A percentile compares a stretch with the other conserved stretches of the same genome.
phyloP scores from a whole-genome alignment of 2,113 vertebrate genomes.

The Caracal caracal region DNA sequence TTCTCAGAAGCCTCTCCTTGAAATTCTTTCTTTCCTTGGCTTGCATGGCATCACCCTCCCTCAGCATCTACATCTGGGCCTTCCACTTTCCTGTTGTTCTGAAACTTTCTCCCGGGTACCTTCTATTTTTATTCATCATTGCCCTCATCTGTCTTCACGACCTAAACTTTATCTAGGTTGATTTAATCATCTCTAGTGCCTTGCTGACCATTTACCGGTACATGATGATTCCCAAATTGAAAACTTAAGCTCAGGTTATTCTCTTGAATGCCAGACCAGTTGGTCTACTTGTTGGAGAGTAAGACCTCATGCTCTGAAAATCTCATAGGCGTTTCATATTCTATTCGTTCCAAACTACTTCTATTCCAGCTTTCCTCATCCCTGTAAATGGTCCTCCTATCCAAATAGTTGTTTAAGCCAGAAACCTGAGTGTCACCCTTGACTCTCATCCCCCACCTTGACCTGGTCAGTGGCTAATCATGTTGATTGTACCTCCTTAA shows the following conservation, averaged over 20 bases:
- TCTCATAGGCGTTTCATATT: not conserved
- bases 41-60: accelerated
- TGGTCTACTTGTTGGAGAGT: not conserved
- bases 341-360: not conserved
- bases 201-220: not conserved
- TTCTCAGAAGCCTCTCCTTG: not conserved
- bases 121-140: not conserved
- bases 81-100: not conserved
- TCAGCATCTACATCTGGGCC: not conserved
- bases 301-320: not conserved
- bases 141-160: not conserved
- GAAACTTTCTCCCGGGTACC: not conserved
- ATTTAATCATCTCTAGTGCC: not conserved
- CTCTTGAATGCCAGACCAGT: not conserved
- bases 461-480: not conserved
- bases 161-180: not conserved
- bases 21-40: not conserved
- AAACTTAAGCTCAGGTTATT: not conserved
- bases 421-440: not conserved
- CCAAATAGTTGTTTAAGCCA: not conserved
- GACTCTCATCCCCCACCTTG: not conserved
- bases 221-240: not conserved
- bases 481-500: not conserved
- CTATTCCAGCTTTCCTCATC: accelerated
- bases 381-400: not conserved